These are phyloP conservation scores for Muschampia plurimacula DNA, from an alignment of 2,888 invertebrate species.

Conservation along the genomic window DNA sequence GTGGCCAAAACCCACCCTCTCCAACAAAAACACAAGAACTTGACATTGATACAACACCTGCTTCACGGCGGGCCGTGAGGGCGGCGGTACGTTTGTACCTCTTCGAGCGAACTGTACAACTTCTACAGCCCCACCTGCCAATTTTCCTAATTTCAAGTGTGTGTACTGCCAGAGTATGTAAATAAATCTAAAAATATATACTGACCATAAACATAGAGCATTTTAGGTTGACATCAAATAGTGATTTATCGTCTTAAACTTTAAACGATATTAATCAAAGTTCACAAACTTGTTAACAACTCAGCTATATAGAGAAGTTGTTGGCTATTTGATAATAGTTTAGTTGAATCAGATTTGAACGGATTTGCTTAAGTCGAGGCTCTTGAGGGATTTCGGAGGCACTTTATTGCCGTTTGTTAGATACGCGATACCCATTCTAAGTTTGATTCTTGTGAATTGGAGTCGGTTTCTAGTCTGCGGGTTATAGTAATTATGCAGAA, in stretches of 20 bases:
- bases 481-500: neutral
- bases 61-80: no score
- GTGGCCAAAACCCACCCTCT: no score
- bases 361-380: slow-evolving; percentile 24
- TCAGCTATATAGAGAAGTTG: slow-evolving; percentile 21
- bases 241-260: neutral
- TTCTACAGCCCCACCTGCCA: no score
- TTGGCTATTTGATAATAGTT: slow-evolving; percentile 14
- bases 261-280: slow-evolving; percentile 17
- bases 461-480: neutral
- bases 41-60: no score
- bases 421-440: slow-evolving; percentile 28
- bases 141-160: no score
- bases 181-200: no score
- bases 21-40: no score
- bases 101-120: no score
- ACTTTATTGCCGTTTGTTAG: slow-evolving; percentile 17
- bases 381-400: slow-evolving; percentile 22
- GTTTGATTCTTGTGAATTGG: slow-evolving; percentile 1
- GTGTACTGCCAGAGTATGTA: no score
- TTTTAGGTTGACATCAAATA: no score
- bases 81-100: no score
- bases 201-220: no score
- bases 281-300: slow-evolving; percentile 16
- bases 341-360: slow-evolving; percentile 30